Conservation (phyloP, 2,888 invertebrate genomes). For the Xanthorhoe designata region DNA sequence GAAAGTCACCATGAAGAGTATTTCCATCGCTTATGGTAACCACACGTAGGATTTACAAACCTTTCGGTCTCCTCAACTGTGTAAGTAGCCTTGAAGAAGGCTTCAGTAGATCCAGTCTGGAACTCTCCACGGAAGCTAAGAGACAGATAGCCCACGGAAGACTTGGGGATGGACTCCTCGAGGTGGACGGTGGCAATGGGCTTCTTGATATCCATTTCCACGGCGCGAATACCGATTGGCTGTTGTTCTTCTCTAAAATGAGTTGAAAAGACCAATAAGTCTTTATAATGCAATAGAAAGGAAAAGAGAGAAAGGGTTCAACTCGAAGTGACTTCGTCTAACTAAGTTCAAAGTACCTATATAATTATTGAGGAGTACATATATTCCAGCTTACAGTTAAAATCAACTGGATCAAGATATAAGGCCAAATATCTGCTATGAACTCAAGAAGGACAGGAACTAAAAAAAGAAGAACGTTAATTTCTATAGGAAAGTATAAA, state of each 20-base stretch:
- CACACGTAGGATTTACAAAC: constrained; percentile 44
- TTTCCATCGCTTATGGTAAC: no score
- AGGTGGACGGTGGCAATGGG: constrained; percentile 87
- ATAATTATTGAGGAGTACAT: no score
- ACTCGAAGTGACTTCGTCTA: background rate
- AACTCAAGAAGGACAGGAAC: no score
- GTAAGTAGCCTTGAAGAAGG: constrained; percentile 89
- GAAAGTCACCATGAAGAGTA: no score
- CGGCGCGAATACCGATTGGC: constrained; percentile 58
- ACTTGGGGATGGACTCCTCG: constrained; percentile 83
- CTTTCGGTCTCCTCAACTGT: constrained; percentile 74
- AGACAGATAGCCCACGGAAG: constrained; percentile 86
- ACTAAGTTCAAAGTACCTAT: background rate
- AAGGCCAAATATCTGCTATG: no score
- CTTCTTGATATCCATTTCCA: constrained; percentile 86
- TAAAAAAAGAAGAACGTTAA: no score
- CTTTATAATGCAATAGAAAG: no score
- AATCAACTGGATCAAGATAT: no score
- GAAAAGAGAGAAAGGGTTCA: no score
- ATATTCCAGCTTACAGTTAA: background rate
- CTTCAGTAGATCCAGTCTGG: constrained; percentile 87
- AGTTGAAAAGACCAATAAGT: background rate
- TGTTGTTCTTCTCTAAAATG: constrained; percentile 23
- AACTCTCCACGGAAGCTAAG: constrained; percentile 88
- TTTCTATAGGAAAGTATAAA: no score